These are phyloP conservation scores for Erpobdella octoculata DNA, from an alignment of 2,888 invertebrate species.

Conservation along the genomic window DNA sequence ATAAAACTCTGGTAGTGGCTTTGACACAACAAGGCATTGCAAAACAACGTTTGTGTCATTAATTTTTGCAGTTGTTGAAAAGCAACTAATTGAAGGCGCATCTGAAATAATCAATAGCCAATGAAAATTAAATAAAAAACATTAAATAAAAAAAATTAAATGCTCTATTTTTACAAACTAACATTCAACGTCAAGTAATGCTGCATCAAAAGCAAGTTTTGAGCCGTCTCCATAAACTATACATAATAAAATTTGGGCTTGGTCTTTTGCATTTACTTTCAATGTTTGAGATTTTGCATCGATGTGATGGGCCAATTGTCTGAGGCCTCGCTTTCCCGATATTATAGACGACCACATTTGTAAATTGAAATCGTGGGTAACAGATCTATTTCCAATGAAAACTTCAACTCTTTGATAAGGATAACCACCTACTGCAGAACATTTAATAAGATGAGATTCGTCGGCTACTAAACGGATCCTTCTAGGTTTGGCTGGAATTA, in stretches of 20 bases:
- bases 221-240: neutral
- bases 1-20: neutral
- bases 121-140: neutral
- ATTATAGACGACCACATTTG: neutral
- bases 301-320: neutral
- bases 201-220: neutral
- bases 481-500: no score
- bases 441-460: neutral
- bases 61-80: neutral
- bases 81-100: neutral
- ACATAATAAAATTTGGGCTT: neutral
- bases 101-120: neutral
- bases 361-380: neutral
- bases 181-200: neutral
- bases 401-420: neutral
- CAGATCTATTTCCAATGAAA: conserved; percentile 2
- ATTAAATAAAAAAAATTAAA: neutral
- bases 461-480: neutral
- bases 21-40: neutral
- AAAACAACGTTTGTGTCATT: neutral
- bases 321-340: neutral
- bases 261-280: neutral
- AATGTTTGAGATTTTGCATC: neutral
- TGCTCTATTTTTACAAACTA: neutral
- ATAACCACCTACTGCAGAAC: neutral